Percentiles rank a stretch among this genome's conserved stretches.
phyloP scores from a whole-genome alignment of 30 jellyfish, hydroid and myxozoan genomes.

The Pelagia noctiluca region DNA sequence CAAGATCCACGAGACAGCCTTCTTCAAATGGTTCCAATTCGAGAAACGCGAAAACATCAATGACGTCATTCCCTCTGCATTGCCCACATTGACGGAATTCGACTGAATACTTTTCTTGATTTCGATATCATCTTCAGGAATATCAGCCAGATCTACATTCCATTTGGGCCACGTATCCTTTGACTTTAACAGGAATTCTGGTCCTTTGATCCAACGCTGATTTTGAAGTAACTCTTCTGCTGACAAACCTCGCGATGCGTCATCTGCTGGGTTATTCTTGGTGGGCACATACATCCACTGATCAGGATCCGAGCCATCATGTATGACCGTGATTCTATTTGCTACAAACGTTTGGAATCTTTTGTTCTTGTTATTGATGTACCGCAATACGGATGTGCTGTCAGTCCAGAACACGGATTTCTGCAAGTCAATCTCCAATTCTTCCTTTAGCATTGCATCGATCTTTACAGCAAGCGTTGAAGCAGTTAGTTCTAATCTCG shows the following conservation, averaged over 20 bases:
- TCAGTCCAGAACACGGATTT: conserved; percentile 64
- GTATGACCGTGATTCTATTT: conserved; percentile 32
- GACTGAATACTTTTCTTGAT: not conserved
- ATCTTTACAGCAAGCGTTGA: conserved; percentile 64
- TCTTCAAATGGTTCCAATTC: conserved; percentile 2
- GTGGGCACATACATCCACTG: conserved; percentile 47
- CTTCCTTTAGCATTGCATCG: conserved; percentile 43
- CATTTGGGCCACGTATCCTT: conserved; percentile 30
- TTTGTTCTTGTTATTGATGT: conserved; percentile 47
- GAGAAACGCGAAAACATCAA: conserved; percentile 4
- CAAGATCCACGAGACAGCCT: conserved; percentile 22
- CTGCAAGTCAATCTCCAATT: conserved; percentile 39
- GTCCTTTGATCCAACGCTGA: conserved; percentile 61
- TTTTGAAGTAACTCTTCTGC: conserved; percentile 20
- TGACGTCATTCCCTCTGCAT: not conserved
- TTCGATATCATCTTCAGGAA: not conserved
- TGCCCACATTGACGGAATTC: not conserved
- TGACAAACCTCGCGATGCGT: conserved; percentile 50
- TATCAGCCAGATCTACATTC: not conserved
- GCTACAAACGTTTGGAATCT: conserved; percentile 74
- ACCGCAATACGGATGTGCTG: conserved; percentile 54
- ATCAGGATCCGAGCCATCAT: conserved; percentile 40
- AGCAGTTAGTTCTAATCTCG: conserved; percentile 65
- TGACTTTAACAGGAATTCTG: conserved; percentile 36
- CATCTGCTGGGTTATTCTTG: conserved; percentile 63